phyloP scores from a whole-genome alignment of 2,113 vertebrate genomes.

The Raja brachyura region DNA sequence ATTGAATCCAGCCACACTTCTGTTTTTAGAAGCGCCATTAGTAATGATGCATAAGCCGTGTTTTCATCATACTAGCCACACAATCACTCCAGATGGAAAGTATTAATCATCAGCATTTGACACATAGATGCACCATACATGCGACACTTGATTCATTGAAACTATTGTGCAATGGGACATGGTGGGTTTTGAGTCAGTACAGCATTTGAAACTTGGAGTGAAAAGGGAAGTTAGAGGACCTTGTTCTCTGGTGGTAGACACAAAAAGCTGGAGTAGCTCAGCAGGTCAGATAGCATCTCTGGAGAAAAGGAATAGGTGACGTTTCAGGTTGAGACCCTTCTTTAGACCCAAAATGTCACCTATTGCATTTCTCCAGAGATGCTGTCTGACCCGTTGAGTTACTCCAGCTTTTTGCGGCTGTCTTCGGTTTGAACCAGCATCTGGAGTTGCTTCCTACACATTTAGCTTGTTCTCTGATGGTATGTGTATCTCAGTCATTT shows the following conservation, averaged over 20 bases:
- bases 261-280: no score
- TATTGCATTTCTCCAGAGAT: no score
- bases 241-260: background rate
- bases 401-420: no score
- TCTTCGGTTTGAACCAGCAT: no score
- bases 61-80: background rate
- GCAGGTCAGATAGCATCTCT: no score
- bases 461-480: background rate
- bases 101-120: background rate
- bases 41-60: background rate
- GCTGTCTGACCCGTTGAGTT: no score
- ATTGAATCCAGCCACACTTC: no score
- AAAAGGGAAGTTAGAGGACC: background rate
- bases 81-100: background rate
- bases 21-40: background rate
- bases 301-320: no score
- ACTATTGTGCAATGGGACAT: background rate
- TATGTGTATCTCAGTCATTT: background rate
- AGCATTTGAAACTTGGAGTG: no score
- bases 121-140: background rate
- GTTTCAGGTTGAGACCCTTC: no score
- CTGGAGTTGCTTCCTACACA: no score
- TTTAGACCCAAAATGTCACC: no score
- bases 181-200: background rate
- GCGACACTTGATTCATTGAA: background rate